Base-by-base conservation (phyloP, 1,140 invertebrate genomes). In the Dreissena rostriformis region DNA sequence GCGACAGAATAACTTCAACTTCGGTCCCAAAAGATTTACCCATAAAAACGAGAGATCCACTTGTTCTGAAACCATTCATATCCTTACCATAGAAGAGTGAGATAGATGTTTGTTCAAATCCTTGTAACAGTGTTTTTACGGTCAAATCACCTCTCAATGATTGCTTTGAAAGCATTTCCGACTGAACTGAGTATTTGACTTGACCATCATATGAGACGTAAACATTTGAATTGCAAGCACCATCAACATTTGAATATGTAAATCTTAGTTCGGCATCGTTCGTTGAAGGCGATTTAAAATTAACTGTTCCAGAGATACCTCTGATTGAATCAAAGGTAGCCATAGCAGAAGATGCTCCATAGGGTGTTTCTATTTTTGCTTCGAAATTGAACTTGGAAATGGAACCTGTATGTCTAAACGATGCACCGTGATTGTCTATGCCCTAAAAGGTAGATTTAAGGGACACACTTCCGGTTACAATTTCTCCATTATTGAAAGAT, bases 41-140 rank as follows among this genome's bases (percentile, higher is more conserved):
- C 14, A 66, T n/a, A 51, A 78, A 7, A n/a, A 49, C n/a, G 24
- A 78, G 22, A 49, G 24, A 29, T 29, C 19, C 61, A 78, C 15
- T 39, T 12, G 75, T 66, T n/a, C 65, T 66, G 24, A 78, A 67
- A 15, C 49, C 24, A 12, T 78, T 52, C 26, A 19, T n/a, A 39
- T 55, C 49, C 1, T 49, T 52, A 14, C 66, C 39, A 78, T 78
- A 49, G 22, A 66, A 28, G n/a, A 78, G 15, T 17, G 57, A 67
- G 6, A 78, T n/a, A 66, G 65, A 57, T 15, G 63, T 51, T 24
- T n/a, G 51, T 78, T 78, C 65, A 29, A 49, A 78, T 49, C 75
- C 75, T 1, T 49, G 1, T 66, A 55, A 22, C 24, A 61, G 75
- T 6, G 75, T 78, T 19, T 14, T 66, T 15, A 78, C 49, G 11